Percentiles rank a stretch among this genome's conserved stretches.
phyloP scores from a whole-genome alignment of 2,113 vertebrate species.

The Trogon melanurus region DNA sequence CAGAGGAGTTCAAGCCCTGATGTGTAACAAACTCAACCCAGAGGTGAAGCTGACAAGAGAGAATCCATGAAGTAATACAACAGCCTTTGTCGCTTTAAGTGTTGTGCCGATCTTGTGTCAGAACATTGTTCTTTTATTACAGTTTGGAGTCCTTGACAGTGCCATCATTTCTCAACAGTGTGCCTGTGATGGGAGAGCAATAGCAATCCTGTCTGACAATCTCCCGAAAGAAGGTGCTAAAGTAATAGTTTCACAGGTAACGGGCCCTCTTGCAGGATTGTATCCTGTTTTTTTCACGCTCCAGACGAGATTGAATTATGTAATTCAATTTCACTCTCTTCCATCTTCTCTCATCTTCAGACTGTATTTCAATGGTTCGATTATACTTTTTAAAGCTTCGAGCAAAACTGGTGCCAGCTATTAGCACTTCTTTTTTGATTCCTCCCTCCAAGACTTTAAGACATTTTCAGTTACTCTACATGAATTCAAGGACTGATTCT shows the following conservation, averaged over 20 bases:
- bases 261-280: not conserved
- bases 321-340: not conserved
- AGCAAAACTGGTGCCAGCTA: not conserved
- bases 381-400: not conserved
- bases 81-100: not conserved
- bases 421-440: rapidly evolving
- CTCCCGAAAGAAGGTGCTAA: not conserved
- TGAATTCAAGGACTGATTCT: not conserved
- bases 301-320: not conserved
- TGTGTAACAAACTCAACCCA: not conserved
- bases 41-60: not conserved
- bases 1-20: not conserved
- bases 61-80: not conserved
- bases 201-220: not conserved
- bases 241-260: not conserved
- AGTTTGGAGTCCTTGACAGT: not conserved
- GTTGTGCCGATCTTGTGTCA: not conserved
- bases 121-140: not conserved
- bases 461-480: not conserved
- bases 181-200: not conserved
- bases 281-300: not conserved
- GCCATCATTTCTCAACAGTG: not conserved
- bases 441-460: rapidly evolving
- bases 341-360: not conserved
- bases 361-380: not conserved